Percentiles rank a stretch among this genome's conserved stretches.
phyloP scores from a whole-genome alignment of 2,888 invertebrate genomes.

The Diarsia rubi region DNA sequence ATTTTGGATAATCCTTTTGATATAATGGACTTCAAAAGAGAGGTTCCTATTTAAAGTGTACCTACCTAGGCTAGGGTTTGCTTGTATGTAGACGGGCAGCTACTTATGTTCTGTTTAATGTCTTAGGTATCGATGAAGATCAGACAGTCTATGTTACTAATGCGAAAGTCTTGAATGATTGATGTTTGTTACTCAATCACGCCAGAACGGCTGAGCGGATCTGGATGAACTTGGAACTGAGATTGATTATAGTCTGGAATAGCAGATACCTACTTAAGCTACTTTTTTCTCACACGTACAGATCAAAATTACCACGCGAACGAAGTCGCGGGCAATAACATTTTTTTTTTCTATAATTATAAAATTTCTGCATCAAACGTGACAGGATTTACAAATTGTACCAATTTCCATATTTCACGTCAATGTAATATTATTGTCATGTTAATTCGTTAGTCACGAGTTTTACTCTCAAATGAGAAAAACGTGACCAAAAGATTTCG shows the following conservation, averaged over 20 bases:
- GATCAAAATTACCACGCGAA: not conserved
- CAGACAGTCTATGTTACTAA: not conserved
- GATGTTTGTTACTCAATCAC: not conserved
- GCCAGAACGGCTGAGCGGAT: not conserved
- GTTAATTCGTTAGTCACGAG: conserved; percentile 50
- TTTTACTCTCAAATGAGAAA: not conserved
- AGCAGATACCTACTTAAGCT: not conserved
- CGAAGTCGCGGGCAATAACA: not conserved
- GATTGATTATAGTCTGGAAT: not conserved
- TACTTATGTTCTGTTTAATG: not conserved
- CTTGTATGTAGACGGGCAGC: not conserved
- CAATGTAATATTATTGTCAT: conserved; percentile 22
- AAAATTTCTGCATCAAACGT: not conserved
- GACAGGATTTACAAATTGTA: conserved; percentile 6
- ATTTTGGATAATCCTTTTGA: not conserved
- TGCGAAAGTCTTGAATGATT: not conserved
- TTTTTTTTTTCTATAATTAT: not conserved
- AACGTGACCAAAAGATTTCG: conserved; percentile 35
- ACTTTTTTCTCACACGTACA: not conserved
- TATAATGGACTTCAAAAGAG: not conserved
- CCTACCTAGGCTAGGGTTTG: not conserved
- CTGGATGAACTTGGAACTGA: not conserved
- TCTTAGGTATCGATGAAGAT: not conserved
- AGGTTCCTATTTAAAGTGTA: not conserved
- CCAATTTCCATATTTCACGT: conserved; percentile 29